Conservation (phyloP, 2,113 vertebrate genomes). For the Brienomyrus brachyistius region DNA sequence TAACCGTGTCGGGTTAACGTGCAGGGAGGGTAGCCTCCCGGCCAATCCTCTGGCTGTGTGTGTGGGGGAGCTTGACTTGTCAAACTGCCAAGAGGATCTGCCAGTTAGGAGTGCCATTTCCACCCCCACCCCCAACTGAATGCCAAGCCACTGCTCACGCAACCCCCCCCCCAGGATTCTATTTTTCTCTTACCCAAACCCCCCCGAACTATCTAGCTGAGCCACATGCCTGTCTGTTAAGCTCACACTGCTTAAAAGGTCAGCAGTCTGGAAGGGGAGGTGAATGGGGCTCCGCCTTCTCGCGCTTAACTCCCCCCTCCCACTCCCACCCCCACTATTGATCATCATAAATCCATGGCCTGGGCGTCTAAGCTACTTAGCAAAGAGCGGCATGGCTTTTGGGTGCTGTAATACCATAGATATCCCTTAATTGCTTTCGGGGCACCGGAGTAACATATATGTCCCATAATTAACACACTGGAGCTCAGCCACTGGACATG, state of each 20-base stretch:
- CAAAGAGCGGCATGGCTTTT: slow-evolving; percentile 10
- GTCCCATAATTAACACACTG: slow-evolving; percentile 10
- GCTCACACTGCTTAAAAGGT: background rate
- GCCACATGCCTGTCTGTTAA: slow-evolving; percentile 4
- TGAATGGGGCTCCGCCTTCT: background rate
- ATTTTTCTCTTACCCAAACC: background rate
- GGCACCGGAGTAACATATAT: background rate
- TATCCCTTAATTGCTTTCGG: slow-evolving; percentile 16
- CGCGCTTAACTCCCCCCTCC: background rate
- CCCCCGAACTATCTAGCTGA: background rate
- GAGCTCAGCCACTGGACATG: background rate
- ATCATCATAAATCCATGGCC: slow-evolving; percentile 9
- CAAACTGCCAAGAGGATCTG: background rate
- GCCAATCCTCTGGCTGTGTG: background rate
- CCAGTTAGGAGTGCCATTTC: background rate
- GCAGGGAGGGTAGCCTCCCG: background rate
- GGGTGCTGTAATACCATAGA: slow-evolving; percentile 14
- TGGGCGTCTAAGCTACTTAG: slow-evolving; percentile 14
- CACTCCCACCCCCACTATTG: background rate
- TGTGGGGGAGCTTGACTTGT: background rate
- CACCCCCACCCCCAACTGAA: background rate
- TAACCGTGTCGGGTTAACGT: background rate
- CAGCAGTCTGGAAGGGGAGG: background rate
- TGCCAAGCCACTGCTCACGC: background rate
- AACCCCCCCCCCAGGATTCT: background rate